Conservation (phyloP, 2,113 vertebrate genomes). For the Harpagus bidentatus region DNA sequence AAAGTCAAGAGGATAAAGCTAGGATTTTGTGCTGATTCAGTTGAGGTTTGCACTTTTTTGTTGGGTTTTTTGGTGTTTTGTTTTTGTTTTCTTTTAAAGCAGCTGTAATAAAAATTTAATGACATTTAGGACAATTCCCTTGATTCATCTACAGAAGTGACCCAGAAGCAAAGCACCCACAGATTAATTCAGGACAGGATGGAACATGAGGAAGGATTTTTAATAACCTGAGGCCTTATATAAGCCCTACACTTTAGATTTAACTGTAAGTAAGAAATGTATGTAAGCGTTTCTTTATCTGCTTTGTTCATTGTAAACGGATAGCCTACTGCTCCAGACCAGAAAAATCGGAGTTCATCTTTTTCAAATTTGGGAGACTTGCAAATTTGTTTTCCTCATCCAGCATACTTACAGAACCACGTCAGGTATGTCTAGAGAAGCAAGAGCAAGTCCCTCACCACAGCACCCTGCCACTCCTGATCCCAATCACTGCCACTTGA, state of each 20-base stretch:
- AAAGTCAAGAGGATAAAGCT: not conserved
- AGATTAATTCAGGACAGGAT: slow-evolving; percentile 39
- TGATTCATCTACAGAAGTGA: slow-evolving; percentile 31
- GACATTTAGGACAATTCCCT: not conserved
- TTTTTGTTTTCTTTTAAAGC: not conserved
- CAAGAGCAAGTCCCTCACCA: not conserved
- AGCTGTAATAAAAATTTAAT: not conserved
- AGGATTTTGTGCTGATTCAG: not conserved
- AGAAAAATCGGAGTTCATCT: not conserved
- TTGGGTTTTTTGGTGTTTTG: fast-evolving
- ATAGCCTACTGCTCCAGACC: not conserved
- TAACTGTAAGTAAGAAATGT: not conserved
- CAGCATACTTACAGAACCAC: not conserved
- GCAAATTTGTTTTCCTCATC: not conserved
- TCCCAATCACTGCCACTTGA: not conserved
- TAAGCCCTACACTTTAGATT: not conserved
- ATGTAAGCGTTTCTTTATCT: not conserved
- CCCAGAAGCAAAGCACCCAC: slow-evolving; percentile 26
- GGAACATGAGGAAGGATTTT: slow-evolving; percentile 6
- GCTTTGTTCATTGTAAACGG: not conserved
- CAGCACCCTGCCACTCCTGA: not conserved
- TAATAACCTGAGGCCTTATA: slow-evolving; percentile 11
- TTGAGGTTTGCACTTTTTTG: not conserved
- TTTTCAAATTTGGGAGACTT: not conserved
- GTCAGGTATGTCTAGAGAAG: fast-evolving